A percentile compares a stretch with the other conserved stretches of the same genome.
Conservation (phyloP, 2,797 vertebrate genomes). For the Esox lucius region DNA sequence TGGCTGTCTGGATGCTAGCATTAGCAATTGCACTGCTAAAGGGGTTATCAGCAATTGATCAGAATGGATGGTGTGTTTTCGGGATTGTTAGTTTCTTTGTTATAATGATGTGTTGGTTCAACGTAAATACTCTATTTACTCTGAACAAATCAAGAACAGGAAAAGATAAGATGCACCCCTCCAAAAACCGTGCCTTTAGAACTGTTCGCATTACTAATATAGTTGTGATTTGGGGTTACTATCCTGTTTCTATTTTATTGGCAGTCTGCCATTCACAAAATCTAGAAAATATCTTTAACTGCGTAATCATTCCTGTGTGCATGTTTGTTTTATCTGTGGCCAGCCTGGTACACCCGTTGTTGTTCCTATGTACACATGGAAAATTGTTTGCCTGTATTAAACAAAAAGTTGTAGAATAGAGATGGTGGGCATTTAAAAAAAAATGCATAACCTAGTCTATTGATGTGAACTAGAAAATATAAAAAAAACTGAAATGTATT, state of each 20-base stretch:
- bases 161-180: constrained; percentile 22
- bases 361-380: not conserved
- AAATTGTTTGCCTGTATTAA: not conserved
- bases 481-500: not conserved
- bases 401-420: not conserved
- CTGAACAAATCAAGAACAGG: constrained; percentile 37
- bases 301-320: not conserved
- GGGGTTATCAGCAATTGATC: not conserved
- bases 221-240: constrained; percentile 25
- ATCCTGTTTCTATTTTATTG: not conserved
- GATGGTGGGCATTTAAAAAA: not conserved
- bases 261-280: not conserved
- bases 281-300: not conserved
- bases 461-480: not conserved
- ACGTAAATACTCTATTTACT: not conserved
- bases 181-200: constrained; percentile 31
- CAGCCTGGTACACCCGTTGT: not conserved
- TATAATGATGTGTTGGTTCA: not conserved
- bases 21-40: fast-evolving
- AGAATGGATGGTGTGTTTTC: not conserved
- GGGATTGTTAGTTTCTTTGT: not conserved
- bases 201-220: constrained; percentile 17
- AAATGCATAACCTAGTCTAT: not conserved
- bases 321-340: not conserved
- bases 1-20: constrained; percentile 30